Conservation (phyloP, 2,888 invertebrate genomes). For the Nysson spinosus region DNA sequence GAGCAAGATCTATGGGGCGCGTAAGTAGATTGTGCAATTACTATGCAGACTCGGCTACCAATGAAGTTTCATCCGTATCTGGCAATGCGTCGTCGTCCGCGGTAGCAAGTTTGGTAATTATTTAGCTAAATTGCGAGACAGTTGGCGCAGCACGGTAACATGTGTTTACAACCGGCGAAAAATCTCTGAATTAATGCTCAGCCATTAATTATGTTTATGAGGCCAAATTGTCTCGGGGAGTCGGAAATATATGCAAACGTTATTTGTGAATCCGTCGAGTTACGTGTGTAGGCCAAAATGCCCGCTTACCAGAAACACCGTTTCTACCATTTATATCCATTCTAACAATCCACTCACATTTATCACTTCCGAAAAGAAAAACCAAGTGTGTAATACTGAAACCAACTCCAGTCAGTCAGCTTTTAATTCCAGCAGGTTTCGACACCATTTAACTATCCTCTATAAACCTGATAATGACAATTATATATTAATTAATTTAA, state of each 20-base stretch:
- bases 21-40: background rate
- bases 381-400: too few species aligned
- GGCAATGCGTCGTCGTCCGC: constrained; percentile 54
- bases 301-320: constrained; percentile 17
- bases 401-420: too few species aligned
- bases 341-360: constrained; percentile 5
- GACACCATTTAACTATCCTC: too few species aligned
- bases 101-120: constrained; percentile 74
- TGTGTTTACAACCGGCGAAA: constrained; percentile 70
- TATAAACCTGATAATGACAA: too few species aligned
- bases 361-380: background rate
- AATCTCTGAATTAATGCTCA: constrained; percentile 73
- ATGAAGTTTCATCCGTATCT: constrained; percentile 47
- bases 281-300: constrained; percentile 37
- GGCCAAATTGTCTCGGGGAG: constrained; percentile 69
- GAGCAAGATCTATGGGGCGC: too few species aligned
- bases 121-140: constrained; percentile 76
- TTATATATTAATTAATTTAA: too few species aligned
- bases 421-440: too few species aligned
- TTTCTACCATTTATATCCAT: background rate
- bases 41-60: constrained; percentile 32
- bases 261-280: constrained; percentile 58
- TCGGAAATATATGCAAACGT: constrained; percentile 66
- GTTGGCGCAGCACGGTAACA: constrained; percentile 71
- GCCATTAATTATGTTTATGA: constrained; percentile 77